Percentiles rank a stretch among this genome's conserved stretches.
These are phyloP conservation scores for Fringilla coelebs DNA, from an alignment of 2,797 vertebrate genomes.

Conservation along the genomic window DNA sequence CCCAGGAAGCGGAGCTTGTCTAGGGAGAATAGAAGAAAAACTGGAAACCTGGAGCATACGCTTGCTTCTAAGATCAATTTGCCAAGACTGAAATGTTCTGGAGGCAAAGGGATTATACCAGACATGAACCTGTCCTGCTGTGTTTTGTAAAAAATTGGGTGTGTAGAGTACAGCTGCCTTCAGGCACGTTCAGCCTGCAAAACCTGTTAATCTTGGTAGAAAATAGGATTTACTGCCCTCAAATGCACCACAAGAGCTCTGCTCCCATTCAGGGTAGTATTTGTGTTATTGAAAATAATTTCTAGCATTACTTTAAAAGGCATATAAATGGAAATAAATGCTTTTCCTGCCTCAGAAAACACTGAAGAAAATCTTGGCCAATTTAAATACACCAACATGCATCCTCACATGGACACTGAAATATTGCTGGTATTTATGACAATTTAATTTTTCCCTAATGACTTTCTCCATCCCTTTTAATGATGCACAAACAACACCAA, in stretches of 20 bases:
- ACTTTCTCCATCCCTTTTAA: not conserved
- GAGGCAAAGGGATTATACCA: constrained; percentile 57
- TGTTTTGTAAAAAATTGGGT: constrained; percentile 50
- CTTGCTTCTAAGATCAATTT: not conserved
- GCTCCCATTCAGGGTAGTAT: not conserved
- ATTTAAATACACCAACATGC: not conserved
- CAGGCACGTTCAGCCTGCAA: constrained; percentile 37
- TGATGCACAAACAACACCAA: not conserved
- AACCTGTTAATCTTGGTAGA: constrained; percentile 55
- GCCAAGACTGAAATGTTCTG: constrained; percentile 35
- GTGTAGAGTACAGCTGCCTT: constrained; percentile 44
- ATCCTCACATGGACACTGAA: not conserved
- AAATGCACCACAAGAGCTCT: constrained; percentile 14
- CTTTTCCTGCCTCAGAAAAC: not conserved
- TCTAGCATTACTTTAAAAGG: not conserved
- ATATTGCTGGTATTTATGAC: not conserved
- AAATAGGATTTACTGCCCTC: constrained; percentile 58
- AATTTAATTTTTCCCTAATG: not conserved
- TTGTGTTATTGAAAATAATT: not conserved
- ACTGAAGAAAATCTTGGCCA: not conserved
- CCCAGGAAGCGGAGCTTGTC: not conserved
- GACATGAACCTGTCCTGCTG: constrained; percentile 53
- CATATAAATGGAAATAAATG: not conserved
- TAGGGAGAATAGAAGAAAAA: not conserved
- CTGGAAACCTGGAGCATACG: not conserved